These are phyloP conservation scores for Nerophis ophidion DNA, from an alignment of 2,113 vertebrate species.

Conservation along the genomic window DNA sequence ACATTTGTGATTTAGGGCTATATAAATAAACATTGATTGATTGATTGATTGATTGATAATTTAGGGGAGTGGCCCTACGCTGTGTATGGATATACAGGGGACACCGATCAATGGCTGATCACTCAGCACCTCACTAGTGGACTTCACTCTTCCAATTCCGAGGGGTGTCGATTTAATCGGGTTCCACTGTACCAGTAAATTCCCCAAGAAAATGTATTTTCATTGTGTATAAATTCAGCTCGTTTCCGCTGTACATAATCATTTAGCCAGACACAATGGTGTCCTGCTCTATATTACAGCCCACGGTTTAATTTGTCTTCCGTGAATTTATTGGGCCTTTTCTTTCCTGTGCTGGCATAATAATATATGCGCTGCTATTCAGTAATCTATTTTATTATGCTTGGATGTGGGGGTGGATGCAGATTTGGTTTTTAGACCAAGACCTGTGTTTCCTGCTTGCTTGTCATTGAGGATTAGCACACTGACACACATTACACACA, in stretches of 20 bases:
- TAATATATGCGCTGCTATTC: conserved; percentile 14
- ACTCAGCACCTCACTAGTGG: too few relatives aligned
- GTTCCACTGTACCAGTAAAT: not conserved
- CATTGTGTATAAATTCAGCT: not conserved
- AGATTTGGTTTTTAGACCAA: conserved; percentile 23
- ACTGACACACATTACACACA: conserved; percentile 50
- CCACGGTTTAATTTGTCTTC: conserved; percentile 18
- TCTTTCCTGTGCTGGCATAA: conserved; percentile 8
- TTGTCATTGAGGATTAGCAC: conserved; percentile 53
- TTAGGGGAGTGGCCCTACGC: too few relatives aligned
- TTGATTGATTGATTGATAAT: too few relatives aligned
- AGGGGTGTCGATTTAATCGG: too few relatives aligned
- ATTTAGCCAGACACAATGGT: conserved; percentile 21
- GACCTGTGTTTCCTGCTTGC: conserved; percentile 29
- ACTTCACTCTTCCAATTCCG: too few relatives aligned
- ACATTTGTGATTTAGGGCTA: too few relatives aligned
- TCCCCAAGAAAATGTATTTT: not conserved
- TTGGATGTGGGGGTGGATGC: not conserved
- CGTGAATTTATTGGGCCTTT: conserved; percentile 21
- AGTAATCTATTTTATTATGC: conserved; percentile 4
- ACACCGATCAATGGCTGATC: too few relatives aligned
- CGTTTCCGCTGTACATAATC: not conserved
- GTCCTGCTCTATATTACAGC: conserved; percentile 16
- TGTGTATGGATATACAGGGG: too few relatives aligned
- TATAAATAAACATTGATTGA: too few relatives aligned